A percentile compares a stretch with the other conserved stretches of the same genome.
Evolutionary conservation across 2,797 vertebrate genomes (phyloP).

Genomic region (Thamnophis elegans): DNA sequence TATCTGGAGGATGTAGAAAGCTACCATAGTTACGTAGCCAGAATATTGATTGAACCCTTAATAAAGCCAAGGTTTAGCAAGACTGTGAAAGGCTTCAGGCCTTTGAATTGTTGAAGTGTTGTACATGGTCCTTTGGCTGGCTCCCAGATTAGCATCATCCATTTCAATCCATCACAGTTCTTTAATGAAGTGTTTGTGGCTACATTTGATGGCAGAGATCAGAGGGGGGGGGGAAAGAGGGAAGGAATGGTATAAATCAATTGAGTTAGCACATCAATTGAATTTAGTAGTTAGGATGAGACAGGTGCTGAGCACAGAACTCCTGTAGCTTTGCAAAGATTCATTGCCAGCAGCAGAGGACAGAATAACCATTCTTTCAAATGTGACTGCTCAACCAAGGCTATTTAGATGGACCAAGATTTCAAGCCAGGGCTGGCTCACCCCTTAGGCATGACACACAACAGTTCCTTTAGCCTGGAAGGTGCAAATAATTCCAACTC

Average conservation of each 20-base stretch:
- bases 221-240: no score
- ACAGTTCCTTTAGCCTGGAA: not conserved
- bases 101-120: not conserved
- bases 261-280: not conserved
- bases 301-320: not conserved
- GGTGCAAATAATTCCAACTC: not conserved
- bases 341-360: not conserved
- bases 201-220: not conserved
- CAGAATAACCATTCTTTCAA: not conserved
- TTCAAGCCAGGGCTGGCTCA: not conserved
- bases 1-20: not conserved
- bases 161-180: not conserved
- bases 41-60: not conserved
- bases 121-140: not conserved
- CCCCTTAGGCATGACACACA: not conserved
- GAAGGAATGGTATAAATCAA: not conserved
- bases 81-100: not conserved
- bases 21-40: not conserved
- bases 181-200: not conserved
- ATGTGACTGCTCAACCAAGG: not conserved
- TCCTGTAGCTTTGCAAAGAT: not conserved
- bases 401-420: not conserved
- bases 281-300: not conserved
- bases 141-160: not conserved
- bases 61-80: not conserved